Base-by-base conservation (phyloP, 2,888 invertebrate genomes). In the Buathra laborator region DNA sequence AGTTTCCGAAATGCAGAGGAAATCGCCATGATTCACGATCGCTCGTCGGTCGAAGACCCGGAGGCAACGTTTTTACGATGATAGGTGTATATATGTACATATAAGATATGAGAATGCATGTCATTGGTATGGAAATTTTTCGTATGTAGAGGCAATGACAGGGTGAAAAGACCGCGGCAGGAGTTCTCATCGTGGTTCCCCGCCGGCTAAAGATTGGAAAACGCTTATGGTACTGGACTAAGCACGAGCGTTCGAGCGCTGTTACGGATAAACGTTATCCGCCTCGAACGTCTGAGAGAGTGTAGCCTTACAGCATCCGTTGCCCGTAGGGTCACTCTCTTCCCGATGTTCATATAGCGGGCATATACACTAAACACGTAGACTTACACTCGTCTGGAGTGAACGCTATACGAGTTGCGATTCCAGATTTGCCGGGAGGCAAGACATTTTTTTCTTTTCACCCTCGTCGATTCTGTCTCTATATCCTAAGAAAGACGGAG, bases 261-360 rank as follows among this genome's bases (percentile, higher is more conserved):
- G 76, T 82, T 80, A 86, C 77, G 90, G 91, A 92, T 92, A 91
- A 92, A 91, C 90, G 89, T 89, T 90, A 90, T 90, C 90, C 88
- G 84, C 88, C 78, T 72, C 67, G 53, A 85, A 79, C 79, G 81
- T 79, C 78, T 51, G 74, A 19, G 44, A 75, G 62, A 62, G n/a
- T 14, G 48, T 32, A 37, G 29, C 48, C 64, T 75, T 32, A 19
- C 64, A 64, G 48, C 48, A 14, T 32, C 59, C 51, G 79, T 79
- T 79, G 81, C 81, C 76, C 78, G 75, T 79, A 76, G 81, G 85
- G 85, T 85, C 71, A 79, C 56, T 67, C 56, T 67, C 64, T 68
- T 78, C 64, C 19, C 56, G 14, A n/a, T 53, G 64, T 53, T 68
- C 37, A 48, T 46, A 56, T 10, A 46, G 48, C 16, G 10, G 16